phyloP scores from a whole-genome alignment of 2,797 vertebrate genomes.

The Petrocephalus sullivani region DNA sequence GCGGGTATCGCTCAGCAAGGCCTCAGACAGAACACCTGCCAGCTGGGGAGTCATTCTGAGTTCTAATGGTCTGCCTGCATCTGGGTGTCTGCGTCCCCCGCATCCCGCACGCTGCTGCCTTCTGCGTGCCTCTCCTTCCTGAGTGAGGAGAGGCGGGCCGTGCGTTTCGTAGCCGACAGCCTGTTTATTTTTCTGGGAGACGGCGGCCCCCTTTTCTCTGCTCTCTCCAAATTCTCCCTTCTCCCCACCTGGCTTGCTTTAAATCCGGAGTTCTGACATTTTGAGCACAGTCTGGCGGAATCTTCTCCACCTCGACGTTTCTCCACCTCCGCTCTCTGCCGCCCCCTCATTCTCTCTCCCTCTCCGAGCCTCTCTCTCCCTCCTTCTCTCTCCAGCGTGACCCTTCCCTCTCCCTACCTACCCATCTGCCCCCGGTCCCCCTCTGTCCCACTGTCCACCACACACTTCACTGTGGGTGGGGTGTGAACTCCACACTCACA shows the following conservation, averaged over 20 bases:
- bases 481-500: conserved; percentile 38
- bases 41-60: not conserved
- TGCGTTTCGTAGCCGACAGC: not conserved
- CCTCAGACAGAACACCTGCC: not conserved
- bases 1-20: not conserved
- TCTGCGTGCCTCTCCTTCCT: not conserved
- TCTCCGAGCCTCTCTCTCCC: not conserved
- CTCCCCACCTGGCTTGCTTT: not conserved
- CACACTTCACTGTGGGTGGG: conserved; percentile 41
- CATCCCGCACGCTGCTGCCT: not conserved
- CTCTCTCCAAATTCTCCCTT: not conserved
- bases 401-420: not conserved
- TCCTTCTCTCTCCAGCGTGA: not conserved
- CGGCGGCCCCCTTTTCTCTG: not conserved
- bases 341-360: not conserved
- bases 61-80: not conserved
- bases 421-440: conserved; percentile 44
- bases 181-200: conserved; percentile 10
- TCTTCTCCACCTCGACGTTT: not conserved
- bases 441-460: conserved; percentile 22
- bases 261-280: not conserved
- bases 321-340: not conserved
- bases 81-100: not conserved
- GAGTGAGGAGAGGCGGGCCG: not conserved
- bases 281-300: not conserved